Conservation (phyloP, 2,797 vertebrate species). For the Sphaeramia orbicularis region DNA sequence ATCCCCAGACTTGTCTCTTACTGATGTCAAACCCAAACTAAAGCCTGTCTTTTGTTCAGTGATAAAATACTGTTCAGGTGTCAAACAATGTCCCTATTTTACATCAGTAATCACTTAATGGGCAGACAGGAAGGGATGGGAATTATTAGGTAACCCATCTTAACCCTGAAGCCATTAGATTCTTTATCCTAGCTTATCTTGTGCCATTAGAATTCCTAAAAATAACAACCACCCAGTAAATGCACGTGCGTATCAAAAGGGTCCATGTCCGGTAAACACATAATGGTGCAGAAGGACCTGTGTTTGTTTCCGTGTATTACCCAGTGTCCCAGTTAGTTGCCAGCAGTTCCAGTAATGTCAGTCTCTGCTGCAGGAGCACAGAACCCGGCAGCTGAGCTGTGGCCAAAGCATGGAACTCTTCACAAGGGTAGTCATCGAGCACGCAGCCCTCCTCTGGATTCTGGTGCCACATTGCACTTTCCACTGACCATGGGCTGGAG, state of each 20-base stretch:
- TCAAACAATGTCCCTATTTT: slow-evolving; percentile 19
- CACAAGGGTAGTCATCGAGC: slow-evolving; percentile 83
- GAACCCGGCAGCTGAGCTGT: slow-evolving; percentile 71
- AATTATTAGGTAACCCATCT: slow-evolving; percentile 13
- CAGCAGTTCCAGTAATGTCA: slow-evolving; percentile 78
- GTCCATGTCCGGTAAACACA: slow-evolving; percentile 7
- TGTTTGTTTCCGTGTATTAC: slow-evolving; percentile 66
- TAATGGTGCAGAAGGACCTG: slow-evolving; percentile 18
- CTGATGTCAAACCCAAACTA: slow-evolving; percentile 22
- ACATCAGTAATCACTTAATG: slow-evolving; percentile 37
- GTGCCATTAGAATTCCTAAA: slow-evolving; percentile 3
- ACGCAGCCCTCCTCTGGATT: slow-evolving; percentile 60
- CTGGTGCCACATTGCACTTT: slow-evolving; percentile 69
- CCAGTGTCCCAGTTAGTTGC: slow-evolving; percentile 85
- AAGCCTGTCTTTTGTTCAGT: slow-evolving; percentile 5
- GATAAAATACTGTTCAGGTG: slow-evolving; percentile 17
- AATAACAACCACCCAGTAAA: neutral
- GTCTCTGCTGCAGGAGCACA: slow-evolving; percentile 79
- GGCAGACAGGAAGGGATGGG: slow-evolving; percentile 4
- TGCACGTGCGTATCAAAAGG: slow-evolving; percentile 9
- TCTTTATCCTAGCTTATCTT: slow-evolving; percentile 21
- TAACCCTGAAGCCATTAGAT: slow-evolving; percentile 30
- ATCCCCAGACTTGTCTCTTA: slow-evolving; percentile 24
- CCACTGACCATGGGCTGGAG: slow-evolving; percentile 80
- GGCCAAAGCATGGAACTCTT: slow-evolving; percentile 81